A percentile compares a stretch with the other conserved stretches of the same genome.
phyloP scores from a whole-genome alignment of 2,888 invertebrate species.

The Pyralis farinalis region DNA sequence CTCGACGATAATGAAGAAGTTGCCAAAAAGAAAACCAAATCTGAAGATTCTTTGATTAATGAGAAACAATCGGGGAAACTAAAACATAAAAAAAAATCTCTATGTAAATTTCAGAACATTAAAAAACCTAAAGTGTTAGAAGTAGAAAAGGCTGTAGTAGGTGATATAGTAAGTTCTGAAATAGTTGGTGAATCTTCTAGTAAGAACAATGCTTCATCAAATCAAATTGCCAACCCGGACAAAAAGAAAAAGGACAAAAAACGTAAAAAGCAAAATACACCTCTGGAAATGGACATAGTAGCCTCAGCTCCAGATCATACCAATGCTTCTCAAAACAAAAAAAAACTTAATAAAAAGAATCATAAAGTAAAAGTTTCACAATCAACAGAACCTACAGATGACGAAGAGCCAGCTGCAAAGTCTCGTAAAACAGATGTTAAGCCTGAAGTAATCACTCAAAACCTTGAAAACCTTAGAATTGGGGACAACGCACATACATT shows the following conservation, averaged over 20 bases:
- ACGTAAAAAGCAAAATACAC: constrained; percentile 20
- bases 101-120: neutral
- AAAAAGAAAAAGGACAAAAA: constrained; percentile 32
- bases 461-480: constrained; percentile 57
- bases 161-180: constrained; percentile 13
- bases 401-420: constrained; percentile 43
- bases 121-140: too few species aligned
- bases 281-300: constrained; percentile 5
- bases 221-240: constrained; percentile 19
- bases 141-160: neutral
- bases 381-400: constrained; percentile 20
- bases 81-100: constrained; percentile 10
- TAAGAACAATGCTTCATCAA: constrained; percentile 5
- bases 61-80: constrained; percentile 19
- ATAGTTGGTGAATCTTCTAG: constrained; percentile 11
- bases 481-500: constrained; percentile 64
- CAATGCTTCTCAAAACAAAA: constrained; percentile 22
- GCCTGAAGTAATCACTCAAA: constrained; percentile 47
- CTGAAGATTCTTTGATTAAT: constrained; percentile 33
- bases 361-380: constrained; percentile 19
- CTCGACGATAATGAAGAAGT: constrained; percentile 55
- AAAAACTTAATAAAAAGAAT: constrained; percentile 50
- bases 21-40: constrained; percentile 52
- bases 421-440: constrained; percentile 38
- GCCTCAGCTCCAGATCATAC: constrained; percentile 20